phyloP scores from a whole-genome alignment of 2,113 vertebrate species.

The Sinocyclocheilus anophthalmus region DNA sequence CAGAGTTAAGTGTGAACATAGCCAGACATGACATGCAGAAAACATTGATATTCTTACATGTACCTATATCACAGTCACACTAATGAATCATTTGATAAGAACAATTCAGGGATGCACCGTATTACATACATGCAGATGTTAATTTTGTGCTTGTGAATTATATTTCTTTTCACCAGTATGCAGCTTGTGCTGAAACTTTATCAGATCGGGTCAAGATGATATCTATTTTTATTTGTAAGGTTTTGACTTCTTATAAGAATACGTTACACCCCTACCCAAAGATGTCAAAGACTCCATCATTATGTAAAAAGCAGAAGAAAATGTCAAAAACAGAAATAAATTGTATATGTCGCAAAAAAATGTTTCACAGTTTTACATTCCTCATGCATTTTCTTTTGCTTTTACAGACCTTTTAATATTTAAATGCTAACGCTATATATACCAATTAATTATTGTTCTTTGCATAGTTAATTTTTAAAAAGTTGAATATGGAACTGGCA shows the following conservation, averaged over 20 bases:
- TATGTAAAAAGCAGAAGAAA: constrained; percentile 47
- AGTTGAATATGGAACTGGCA: background rate
- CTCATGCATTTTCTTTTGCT: background rate
- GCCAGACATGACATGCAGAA: background rate
- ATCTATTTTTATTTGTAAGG: constrained; percentile 32
- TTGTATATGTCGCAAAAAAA: constrained; percentile 29
- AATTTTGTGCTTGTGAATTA: background rate
- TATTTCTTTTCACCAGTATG: constrained; percentile 1
- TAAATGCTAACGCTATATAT: too few species aligned
- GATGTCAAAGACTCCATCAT: background rate
- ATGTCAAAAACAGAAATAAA: constrained; percentile 39
- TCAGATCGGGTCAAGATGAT: constrained; percentile 13
- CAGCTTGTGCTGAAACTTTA: constrained; percentile 27
- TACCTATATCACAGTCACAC: background rate
- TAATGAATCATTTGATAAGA: background rate
- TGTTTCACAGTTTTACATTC: too few species aligned
- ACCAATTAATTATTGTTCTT: too few species aligned
- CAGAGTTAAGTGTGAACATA: background rate
- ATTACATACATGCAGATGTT: background rate
- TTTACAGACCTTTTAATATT: background rate
- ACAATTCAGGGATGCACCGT: constrained; percentile 39
- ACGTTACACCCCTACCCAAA: background rate
- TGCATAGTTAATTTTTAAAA: background rate
- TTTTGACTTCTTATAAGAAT: background rate
- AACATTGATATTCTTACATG: background rate